Percentiles rank a stretch among this genome's conserved stretches.
Evolutionary conservation across 1,140 invertebrate species (phyloP).

Genomic region (Frieseomelitta varia): DNA sequence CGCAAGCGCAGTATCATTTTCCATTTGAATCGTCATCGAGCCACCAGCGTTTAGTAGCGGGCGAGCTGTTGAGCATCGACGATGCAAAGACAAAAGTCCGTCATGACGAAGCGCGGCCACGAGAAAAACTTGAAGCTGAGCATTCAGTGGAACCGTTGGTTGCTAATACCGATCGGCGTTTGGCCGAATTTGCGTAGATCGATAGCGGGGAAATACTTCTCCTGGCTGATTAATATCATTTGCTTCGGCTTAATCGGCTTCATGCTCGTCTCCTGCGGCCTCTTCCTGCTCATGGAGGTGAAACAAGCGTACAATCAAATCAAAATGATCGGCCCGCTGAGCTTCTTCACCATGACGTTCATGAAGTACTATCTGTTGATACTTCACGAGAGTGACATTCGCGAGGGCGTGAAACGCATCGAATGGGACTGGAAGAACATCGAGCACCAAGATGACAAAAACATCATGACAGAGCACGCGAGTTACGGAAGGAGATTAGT

Average conservation of each 20-base stretch:
- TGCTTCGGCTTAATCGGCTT: conserved; percentile 7
- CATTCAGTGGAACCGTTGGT: conserved; percentile 31
- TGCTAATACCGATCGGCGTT: conserved; percentile 44
- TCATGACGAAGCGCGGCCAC: not conserved
- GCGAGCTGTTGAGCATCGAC: not conserved
- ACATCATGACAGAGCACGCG: conserved; percentile 43
- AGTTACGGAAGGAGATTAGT: conserved; percentile 34
- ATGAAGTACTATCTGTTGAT: conserved; percentile 68
- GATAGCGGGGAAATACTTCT: not conserved
- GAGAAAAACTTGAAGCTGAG: conserved; percentile 15
- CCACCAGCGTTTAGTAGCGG: not conserved
- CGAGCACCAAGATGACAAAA: not conserved
- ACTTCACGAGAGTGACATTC: conserved; percentile 54
- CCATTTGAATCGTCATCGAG: not conserved
- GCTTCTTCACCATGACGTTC: conserved; percentile 69
- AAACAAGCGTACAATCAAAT: conserved; percentile 56
- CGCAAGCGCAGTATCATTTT: conserved; percentile 11
- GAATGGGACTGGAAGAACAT: conserved; percentile 67
- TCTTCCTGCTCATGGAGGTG: conserved; percentile 42
- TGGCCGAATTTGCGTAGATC: conserved; percentile 19
- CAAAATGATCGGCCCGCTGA: conserved; percentile 66
- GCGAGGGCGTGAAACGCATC: conserved; percentile 59
- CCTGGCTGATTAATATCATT: not conserved
- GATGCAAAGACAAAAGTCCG: not conserved
- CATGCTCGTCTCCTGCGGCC: not conserved